Base-by-base conservation (phyloP, 2,113 vertebrate species). In the Atherinomorus stipes region DNA sequence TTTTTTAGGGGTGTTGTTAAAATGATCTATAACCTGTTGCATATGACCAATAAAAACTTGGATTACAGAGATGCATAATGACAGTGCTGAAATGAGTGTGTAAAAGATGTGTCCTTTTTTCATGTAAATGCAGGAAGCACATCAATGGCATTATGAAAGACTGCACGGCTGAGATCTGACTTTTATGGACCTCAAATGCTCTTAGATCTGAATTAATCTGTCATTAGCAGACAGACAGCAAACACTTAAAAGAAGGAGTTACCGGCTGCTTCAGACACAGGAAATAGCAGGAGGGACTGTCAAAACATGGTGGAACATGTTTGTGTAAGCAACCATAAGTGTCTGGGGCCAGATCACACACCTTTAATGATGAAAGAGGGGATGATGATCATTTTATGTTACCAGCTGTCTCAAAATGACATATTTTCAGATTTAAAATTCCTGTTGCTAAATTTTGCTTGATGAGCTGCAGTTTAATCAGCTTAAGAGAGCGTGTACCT, bases 181-280 rank as follows among this genome's bases (percentile, higher is more conserved):
- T 79, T 89, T 89, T 65, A 81, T 81, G 75, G 47, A 26, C 63
- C 49, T 79, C 52, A 71, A 68, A 79, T 59, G 47, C 58, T 57
- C 78, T 90, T 44, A 84, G 67, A 89, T 87, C 23, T 84, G 73
- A 70, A 88, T 87, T 75, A 86, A 90, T 89, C 81, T 89, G 78
- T 87, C 84, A 88, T 92, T 90, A 92, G 75, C 12, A 52, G 50
- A 83, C 76, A 82, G 64, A 76, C 73, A 70, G 76, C 71, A 88
- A 83, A 88, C 74, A 81, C 80, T 77, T 77, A n/a, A 75, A 85
- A 80, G 34, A 60, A 64, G 58, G 44, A 68, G 44, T 69, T 74
- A 66, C 22, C 40, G 7, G 56, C 54, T 56, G 71, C 75, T 60
- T 73, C 64, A 74, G 68, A 80, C 63, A 42, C 19, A 47, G 47